phyloP scores from a whole-genome alignment of 2,113 vertebrate species.

The Tinamus guttatus region DNA sequence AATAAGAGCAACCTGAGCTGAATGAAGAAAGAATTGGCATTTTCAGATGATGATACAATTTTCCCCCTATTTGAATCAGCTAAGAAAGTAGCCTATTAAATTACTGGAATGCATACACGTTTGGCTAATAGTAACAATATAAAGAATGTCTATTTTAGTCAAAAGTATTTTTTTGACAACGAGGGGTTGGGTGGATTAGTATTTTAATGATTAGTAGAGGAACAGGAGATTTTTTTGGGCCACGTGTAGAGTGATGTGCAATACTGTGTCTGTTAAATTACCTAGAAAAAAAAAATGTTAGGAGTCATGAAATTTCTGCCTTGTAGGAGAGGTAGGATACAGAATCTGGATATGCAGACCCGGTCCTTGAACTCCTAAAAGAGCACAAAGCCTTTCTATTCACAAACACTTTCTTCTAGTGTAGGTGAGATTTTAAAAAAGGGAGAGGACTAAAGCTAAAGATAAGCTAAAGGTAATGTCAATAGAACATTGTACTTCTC shows the following conservation, averaged over 20 bases:
- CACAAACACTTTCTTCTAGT: neutral
- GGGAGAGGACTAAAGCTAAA: neutral
- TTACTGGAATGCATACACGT: neutral
- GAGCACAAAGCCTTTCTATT: neutral
- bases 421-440: neutral
- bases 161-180: neutral
- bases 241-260: no score
- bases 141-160: neutral
- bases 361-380: neutral
- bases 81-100: neutral
- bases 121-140: neutral
- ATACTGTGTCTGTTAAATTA: no score
- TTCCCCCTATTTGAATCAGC: neutral
- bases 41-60: neutral
- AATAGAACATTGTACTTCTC: neutral
- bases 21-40: neutral
- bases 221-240: neutral
- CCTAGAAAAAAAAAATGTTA: no score
- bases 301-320: no score
- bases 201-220: neutral
- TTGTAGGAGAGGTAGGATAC: neutral
- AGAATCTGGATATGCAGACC: neutral
- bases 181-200: neutral
- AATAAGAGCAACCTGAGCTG: neutral
- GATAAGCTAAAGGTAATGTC: neutral